A percentile compares a stretch with the other conserved stretches of the same genome.
These are phyloP conservation scores for Charina bottae DNA, from an alignment of 2,113 vertebrate genomes.

Conservation along the genomic window DNA sequence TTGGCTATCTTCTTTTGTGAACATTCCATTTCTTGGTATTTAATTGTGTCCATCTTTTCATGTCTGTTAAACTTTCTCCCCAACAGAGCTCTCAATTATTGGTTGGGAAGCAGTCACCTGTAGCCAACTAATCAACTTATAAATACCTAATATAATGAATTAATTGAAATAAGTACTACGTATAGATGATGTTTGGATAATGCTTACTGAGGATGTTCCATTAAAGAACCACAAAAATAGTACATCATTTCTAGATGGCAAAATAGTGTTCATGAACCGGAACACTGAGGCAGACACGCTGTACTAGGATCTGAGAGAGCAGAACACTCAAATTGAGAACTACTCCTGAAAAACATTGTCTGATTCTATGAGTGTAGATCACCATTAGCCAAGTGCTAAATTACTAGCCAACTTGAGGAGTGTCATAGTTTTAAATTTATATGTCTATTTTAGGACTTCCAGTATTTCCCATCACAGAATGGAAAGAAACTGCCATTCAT, in stretches of 20 bases:
- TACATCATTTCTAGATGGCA: neutral
- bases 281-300: neutral
- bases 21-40: slow-evolving; percentile 25
- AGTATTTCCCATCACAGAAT: too few relatives aligned
- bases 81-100: neutral
- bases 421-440: too few relatives aligned
- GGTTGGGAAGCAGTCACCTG: neutral
- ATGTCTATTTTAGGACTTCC: too few relatives aligned
- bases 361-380: neutral
- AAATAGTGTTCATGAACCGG: neutral
- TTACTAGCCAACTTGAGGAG: too few relatives aligned
- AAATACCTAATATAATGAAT: neutral
- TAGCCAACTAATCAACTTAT: neutral
- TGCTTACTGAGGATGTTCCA: neutral
- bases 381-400: neutral
- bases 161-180: neutral
- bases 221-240: neutral
- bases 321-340: neutral
- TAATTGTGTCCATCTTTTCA: slow-evolving; percentile 15
- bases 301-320: neutral
- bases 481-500: too few relatives aligned
- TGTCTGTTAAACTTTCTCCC: neutral
- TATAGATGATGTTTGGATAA: neutral
- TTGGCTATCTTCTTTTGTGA: slow-evolving; percentile 3
- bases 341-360: neutral